Base-by-base conservation (phyloP, 2,113 vertebrate genomes). In the Baryphthengus martii region DNA sequence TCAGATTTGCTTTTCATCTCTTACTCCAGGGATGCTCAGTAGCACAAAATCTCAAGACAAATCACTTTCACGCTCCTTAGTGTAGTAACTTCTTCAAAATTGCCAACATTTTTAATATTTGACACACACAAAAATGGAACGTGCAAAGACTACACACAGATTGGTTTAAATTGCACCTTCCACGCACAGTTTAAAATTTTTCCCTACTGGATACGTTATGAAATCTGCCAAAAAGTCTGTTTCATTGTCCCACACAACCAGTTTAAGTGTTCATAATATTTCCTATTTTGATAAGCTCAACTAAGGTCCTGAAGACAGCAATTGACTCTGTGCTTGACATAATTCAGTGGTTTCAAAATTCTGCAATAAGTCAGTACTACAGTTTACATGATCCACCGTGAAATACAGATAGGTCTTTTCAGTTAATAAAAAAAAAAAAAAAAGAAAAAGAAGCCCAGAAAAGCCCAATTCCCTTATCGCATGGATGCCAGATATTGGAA, bases 381-480 rank as follows among this genome's bases (percentile, higher is more conserved):
- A 62, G 76, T 85, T 92, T 82, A 93, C 78, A 50, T 89, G 95
- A 97, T 96, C 93, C 78, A 88, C 96, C 79, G n/a, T 93, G 94
- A 96, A 97, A 94, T 91, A 92, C 71, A 92, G 93, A 90, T 42
- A 81, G 20, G 70, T 70, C 82, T 86, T 56, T 88, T 79, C 85
- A 39, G 70, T 79, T 93, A 44, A 89, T 66, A 95, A 94, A 85
- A 79, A 71, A 62, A 86, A 59, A 72, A 78, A 66, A 79, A 71
- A 62, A 86, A 59, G 68, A 78, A 66, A 91, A 89, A 78, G 78
- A 58, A 90, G 79, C 40, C 92, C 86, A 89, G 80, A 93, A 90
- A 95, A 95, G 89, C 70, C 89, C 96, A 96, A 95, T 84, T 92
- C 95, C 95, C 94, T 97, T 97, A 97, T 97, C 92, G 28, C 89